Evolutionary conservation across 2,888 invertebrate species (phyloP).

Genomic region (Pandemis cinnamomeana): DNA sequence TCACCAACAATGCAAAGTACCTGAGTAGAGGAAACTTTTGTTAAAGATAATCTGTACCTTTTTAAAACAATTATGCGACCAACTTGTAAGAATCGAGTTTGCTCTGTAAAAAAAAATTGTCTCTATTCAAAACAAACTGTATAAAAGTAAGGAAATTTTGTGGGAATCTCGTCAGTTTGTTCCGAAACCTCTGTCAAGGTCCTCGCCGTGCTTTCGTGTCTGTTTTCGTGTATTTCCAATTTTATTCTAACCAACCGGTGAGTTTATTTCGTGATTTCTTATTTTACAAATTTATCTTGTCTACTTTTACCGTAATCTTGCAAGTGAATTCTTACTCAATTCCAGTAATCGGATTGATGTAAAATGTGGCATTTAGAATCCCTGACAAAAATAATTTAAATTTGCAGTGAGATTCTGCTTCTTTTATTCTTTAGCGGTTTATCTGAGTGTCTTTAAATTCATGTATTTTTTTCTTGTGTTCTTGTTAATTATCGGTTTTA

Average conservation of each 20-base stretch:
- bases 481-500: too few relatives aligned
- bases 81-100: not conserved
- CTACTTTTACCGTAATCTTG: too few relatives aligned
- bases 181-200: not conserved
- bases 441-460: too few relatives aligned
- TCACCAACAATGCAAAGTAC: not conserved
- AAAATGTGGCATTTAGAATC: too few relatives aligned
- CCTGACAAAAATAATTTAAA: too few relatives aligned
- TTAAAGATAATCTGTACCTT: not conserved
- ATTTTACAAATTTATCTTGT: too few relatives aligned
- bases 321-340: too few relatives aligned
- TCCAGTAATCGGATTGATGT: too few relatives aligned
- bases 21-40: not conserved
- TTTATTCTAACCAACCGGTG: not conserved
- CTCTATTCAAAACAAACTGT: not conserved
- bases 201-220: not conserved
- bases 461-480: too few relatives aligned
- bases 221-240: not conserved
- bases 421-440: too few relatives aligned
- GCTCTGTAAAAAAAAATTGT: not conserved
- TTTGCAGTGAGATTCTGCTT: too few relatives aligned
- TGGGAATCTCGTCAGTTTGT: not conserved
- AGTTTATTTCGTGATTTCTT: not conserved
- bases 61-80: not conserved
- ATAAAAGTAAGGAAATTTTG: not conserved